Evolutionary conservation across 2,888 invertebrate species (phyloP).

Genomic region (Muschampia plurimacula): DNA sequence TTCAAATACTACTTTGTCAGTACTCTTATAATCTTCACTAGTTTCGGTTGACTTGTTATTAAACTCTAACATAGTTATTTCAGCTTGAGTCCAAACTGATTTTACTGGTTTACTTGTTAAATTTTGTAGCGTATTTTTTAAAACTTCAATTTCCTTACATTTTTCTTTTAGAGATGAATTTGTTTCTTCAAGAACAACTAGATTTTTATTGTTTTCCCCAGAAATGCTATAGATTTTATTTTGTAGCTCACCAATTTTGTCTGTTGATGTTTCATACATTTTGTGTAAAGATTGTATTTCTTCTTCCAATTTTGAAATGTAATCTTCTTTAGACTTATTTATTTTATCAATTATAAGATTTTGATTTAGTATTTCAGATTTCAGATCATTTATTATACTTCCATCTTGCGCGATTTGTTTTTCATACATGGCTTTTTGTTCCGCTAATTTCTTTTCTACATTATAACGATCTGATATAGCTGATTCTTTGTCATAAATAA

Average conservation of each 20-base stretch:
- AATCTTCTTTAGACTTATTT: slow-evolving; percentile 60
- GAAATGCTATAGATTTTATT: slow-evolving; percentile 50
- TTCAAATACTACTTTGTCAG: slow-evolving; percentile 15
- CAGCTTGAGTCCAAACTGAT: slow-evolving; percentile 18
- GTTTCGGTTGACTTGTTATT: slow-evolving; percentile 18
- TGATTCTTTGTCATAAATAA: slow-evolving; percentile 72
- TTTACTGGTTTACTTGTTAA: slow-evolving; percentile 54
- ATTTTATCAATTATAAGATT: slow-evolving; percentile 67
- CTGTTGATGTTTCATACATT: slow-evolving; percentile 59
- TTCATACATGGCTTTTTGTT: slow-evolving; percentile 61
- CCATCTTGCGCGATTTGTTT: slow-evolving; percentile 61
- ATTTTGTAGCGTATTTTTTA: slow-evolving; percentile 52
- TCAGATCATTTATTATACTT: slow-evolving; percentile 64
- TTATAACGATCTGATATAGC: slow-evolving; percentile 61
- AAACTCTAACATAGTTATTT: not conserved
- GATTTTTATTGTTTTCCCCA: slow-evolving; percentile 52
- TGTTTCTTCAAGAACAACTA: slow-evolving; percentile 51
- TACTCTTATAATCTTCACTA: slow-evolving; percentile 27
- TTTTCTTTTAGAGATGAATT: slow-evolving; percentile 51
- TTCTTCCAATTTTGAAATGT: slow-evolving; percentile 63
- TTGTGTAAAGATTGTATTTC: slow-evolving; percentile 62
- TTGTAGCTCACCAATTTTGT: slow-evolving; percentile 57
- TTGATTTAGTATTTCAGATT: slow-evolving; percentile 69
- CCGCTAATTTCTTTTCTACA: slow-evolving; percentile 61
- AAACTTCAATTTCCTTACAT: slow-evolving; percentile 54